These are phyloP conservation scores for Apostichopus californicus DNA, from an alignment of 35 echinoderm and acorn worm genomes.

Conservation along the genomic window DNA sequence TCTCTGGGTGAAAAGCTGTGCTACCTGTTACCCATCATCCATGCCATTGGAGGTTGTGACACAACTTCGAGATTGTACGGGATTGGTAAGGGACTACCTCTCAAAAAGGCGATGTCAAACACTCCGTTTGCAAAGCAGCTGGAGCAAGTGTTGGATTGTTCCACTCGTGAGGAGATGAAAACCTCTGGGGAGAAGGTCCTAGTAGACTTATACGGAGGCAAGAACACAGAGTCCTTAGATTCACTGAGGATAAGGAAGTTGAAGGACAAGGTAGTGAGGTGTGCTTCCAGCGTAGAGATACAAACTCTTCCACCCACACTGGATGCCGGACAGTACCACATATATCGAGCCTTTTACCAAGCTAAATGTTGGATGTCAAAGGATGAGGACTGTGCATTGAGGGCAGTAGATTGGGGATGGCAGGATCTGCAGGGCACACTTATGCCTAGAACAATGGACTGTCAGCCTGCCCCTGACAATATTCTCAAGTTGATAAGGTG, in stretches of 20 bases:
- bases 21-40: conserved; percentile 18
- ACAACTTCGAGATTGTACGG: conserved; percentile 39
- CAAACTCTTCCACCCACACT: not conserved
- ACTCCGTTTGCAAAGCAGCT: not conserved
- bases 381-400: not conserved
- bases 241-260: not conserved
- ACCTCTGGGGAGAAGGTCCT: not conserved
- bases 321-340: not conserved
- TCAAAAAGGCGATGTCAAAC: conserved; percentile 2
- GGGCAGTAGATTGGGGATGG: not conserved
- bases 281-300: not conserved
- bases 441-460: not conserved
- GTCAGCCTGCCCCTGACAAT: not conserved
- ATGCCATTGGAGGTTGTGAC: conserved; percentile 58
- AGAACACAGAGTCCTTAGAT: not conserved
- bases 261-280: not conserved
- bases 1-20: not conserved
- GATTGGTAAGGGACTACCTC: conserved; percentile 30
- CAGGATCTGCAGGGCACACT: not conserved
- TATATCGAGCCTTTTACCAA: not conserved
- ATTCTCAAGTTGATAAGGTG: conserved; percentile 39
- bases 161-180: not conserved
- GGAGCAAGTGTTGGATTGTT: not conserved
- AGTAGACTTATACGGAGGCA: not conserved
- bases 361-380: conserved; percentile 17